Evolutionary conservation across 2,888 invertebrate genomes (phyloP).

Genomic region (Anodontia alba): DNA sequence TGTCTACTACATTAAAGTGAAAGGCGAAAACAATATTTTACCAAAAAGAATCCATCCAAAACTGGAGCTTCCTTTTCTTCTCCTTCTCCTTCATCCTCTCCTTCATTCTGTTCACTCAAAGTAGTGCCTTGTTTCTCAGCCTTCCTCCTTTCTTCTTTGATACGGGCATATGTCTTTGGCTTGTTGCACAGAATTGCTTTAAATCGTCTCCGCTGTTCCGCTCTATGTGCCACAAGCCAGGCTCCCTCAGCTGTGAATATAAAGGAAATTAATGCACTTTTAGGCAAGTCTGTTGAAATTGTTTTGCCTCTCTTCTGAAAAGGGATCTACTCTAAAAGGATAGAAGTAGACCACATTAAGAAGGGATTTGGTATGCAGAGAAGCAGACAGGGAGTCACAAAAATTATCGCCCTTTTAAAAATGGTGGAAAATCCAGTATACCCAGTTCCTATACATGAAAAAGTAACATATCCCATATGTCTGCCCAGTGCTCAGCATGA

Average conservation of each 20-base stretch:
- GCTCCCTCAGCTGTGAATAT: conserved; percentile 79
- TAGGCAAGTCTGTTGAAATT: too few relatives aligned
- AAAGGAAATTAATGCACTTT: too few relatives aligned
- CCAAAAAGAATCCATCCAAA: conserved; percentile 84
- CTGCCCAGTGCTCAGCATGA: too few relatives aligned
- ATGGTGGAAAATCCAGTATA: too few relatives aligned
- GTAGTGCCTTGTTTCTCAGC: conserved; percentile 73
- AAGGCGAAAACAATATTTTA: conserved; percentile 55
- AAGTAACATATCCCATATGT: too few relatives aligned
- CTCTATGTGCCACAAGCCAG: conserved; percentile 82
- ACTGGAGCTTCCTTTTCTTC: conserved; percentile 70
- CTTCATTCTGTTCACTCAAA: conserved; percentile 62
- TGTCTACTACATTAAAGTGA: too few relatives aligned
- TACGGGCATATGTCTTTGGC: conserved; percentile 80
- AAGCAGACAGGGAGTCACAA: too few relatives aligned
- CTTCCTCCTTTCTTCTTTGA: conserved; percentile 79
- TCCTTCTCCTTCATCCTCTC: conserved; percentile 66
- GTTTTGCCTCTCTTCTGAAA: too few relatives aligned
- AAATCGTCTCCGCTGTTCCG: conserved; percentile 82
- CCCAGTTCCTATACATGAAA: too few relatives aligned
- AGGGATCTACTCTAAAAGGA: too few relatives aligned
- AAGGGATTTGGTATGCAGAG: too few relatives aligned
- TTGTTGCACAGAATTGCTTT: conserved; percentile 83
- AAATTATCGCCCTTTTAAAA: too few relatives aligned
- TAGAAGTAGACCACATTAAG: background rate